Conservation (phyloP, 2,113 vertebrate genomes). For the Gnathonemus echidnorhynchus region DNA sequence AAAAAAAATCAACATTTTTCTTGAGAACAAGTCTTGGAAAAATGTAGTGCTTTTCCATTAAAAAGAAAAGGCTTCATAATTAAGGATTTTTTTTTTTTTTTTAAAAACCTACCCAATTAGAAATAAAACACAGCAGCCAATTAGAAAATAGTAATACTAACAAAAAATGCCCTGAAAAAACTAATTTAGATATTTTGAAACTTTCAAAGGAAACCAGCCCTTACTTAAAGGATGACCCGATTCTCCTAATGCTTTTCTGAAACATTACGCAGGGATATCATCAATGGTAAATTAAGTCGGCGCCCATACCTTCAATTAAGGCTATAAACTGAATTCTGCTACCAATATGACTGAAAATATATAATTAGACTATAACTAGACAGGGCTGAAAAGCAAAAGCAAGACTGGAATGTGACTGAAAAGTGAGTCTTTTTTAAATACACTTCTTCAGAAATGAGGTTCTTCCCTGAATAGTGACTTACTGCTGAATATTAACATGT, state of each 20-base stretch:
- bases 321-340: neutral
- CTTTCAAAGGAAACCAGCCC: neutral
- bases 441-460: neutral
- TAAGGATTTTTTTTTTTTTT: neutral
- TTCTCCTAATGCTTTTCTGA: neutral
- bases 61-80: neutral
- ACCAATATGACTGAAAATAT: neutral
- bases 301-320: neutral
- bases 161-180: neutral
- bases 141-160: neutral
- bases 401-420: neutral
- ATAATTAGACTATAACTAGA: neutral
- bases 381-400: neutral
- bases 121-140: neutral
- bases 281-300: neutral
- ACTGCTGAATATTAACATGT: slow-evolving; percentile 17
- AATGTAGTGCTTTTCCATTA: neutral
- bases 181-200: neutral
- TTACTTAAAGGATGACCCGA: neutral
- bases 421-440: neutral
- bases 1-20: neutral
- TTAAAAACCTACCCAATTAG: neutral
- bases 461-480: neutral
- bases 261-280: neutral
- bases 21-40: neutral